Conservation (phyloP, 2,888 invertebrate species). For the Habroteleia sp. region DNA sequence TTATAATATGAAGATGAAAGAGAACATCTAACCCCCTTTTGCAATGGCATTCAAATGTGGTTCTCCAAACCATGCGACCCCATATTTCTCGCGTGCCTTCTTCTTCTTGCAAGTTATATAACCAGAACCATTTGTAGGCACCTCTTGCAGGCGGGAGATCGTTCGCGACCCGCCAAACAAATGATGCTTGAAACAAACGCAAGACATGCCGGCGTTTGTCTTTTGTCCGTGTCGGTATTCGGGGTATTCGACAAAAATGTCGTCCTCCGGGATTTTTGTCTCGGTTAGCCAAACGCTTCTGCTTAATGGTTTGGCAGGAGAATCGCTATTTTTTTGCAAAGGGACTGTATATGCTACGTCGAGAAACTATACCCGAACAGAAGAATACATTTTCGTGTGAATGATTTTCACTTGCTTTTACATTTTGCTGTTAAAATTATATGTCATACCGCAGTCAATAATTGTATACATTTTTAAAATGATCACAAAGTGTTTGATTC, state of each 20-base stretch:
- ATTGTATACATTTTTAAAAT: no score
- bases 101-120: slow-evolving; percentile 64
- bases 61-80: slow-evolving; percentile 73
- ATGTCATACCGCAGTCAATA: no score
- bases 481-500: no score
- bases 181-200: slow-evolving; percentile 81
- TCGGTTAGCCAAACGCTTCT: slow-evolving; percentile 80
- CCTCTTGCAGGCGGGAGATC: slow-evolving; percentile 28
- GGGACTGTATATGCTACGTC: slow-evolving; percentile 34
- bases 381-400: slow-evolving; percentile 49
- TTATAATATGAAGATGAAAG: slow-evolving; percentile 73
- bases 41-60: slow-evolving; percentile 78
- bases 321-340: slow-evolving; percentile 53
- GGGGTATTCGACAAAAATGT: slow-evolving; percentile 76
- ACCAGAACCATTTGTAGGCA: slow-evolving; percentile 51
- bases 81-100: slow-evolving; percentile 73
- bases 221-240: slow-evolving; percentile 77
- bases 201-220: slow-evolving; percentile 78
- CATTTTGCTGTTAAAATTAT: no score
- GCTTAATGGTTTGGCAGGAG: slow-evolving; percentile 79
- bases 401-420: slow-evolving; percentile 28
- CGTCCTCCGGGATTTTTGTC: slow-evolving; percentile 78
- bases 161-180: slow-evolving; percentile 76
- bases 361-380: slow-evolving; percentile 23
- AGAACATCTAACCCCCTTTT: slow-evolving; percentile 66